Base-by-base conservation (phyloP, 2,888 invertebrate genomes). In the Acleris sparsana region DNA sequence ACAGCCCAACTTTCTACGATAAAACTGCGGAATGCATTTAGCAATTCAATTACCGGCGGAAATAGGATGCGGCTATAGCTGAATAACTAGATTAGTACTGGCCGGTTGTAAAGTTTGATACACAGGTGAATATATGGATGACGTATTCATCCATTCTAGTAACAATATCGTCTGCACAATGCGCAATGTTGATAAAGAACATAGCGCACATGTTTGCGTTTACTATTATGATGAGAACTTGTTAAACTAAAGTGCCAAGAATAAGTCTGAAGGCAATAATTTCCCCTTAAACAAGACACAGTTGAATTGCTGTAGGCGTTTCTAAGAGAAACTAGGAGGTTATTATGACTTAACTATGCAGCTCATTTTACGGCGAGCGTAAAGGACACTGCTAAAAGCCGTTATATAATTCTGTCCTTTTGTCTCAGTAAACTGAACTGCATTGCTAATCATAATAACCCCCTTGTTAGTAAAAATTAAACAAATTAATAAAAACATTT, bases 11-110 rank as follows among this genome's bases (percentile, higher is more conserved):
- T 71, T 62, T 71, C 69, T 69, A 67, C 48, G 29, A 62, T 64
- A 49, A 58, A 46, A 25, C 70, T 72, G 69, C 58, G 39, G 58
- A 73, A 74, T 71, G 70, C 73, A 69, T 76, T 80, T 79, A 76
- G 78, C 71, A 75, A 79, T 77, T 72, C 70, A 74, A 73, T 64
- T 56, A 46, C n/a, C 56, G 63, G 46, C 73, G 73, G 64, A 65
- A 72, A 72, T 74, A 75, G 74, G 64, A 77, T 70, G 65, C 22
- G 52, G 62, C 22, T 44, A 39, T 17, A 6, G 52, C 29, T 33
- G 13, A 33, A 18, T 18, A 56, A 18, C 33, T 53, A 53, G 33
- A 25, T 53, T 52, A 17, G n/a, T 51, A 43, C 22, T 22, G 20
- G 44, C 56, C 13, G 29, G 16, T 49, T 49, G 13, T 60, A 43